Percentiles rank a stretch among this genome's conserved stretches.
Evolutionary conservation across 2,113 vertebrate species (phyloP).

Genomic region (Suricata suricatta): DNA sequence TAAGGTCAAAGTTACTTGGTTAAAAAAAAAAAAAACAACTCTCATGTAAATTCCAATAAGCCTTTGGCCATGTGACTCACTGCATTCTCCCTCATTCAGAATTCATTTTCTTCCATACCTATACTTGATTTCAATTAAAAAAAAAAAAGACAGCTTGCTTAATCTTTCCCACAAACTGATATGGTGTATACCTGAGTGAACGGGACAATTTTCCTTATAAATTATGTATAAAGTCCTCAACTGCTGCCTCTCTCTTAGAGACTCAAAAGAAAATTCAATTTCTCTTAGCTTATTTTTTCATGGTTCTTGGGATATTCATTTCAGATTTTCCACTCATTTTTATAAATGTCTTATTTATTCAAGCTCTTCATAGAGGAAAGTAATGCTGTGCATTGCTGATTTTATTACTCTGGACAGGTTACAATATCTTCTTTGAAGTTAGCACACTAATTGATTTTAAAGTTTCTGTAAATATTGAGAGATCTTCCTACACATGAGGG

Average conservation of each 20-base stretch:
- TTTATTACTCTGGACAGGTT: conserved; percentile 86
- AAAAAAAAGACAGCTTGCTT: conserved; percentile 85
- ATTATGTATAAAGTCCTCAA: conserved; percentile 88
- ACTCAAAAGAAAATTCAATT: conserved; percentile 87
- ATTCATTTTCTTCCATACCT: conserved; percentile 82
- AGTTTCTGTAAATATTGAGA: conserved; percentile 82
- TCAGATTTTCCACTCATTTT: conserved; percentile 86
- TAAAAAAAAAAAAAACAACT: conserved; percentile 56
- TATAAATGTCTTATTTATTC: conserved; percentile 89
- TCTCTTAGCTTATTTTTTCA: conserved; percentile 84
- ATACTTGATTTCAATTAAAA: conserved; percentile 89
- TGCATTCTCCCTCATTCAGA: conserved; percentile 69
- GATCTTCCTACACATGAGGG: conserved; percentile 43
- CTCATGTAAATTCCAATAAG: conserved; percentile 63
- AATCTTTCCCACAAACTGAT: conserved; percentile 87
- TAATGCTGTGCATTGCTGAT: conserved; percentile 86
- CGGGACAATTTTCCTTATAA: conserved; percentile 87
- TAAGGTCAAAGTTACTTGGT: conserved; percentile 76
- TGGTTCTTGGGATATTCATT: conserved; percentile 88
- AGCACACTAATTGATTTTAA: conserved; percentile 87
- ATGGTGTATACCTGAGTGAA: conserved; percentile 86
- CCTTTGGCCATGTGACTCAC: conserved; percentile 63
- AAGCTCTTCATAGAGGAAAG: conserved; percentile 84
- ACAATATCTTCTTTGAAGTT: conserved; percentile 83
- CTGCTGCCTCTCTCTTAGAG: conserved; percentile 77